Conservation (phyloP, 2,888 invertebrate genomes). For the Lepidocyrtinus sp. region DNA sequence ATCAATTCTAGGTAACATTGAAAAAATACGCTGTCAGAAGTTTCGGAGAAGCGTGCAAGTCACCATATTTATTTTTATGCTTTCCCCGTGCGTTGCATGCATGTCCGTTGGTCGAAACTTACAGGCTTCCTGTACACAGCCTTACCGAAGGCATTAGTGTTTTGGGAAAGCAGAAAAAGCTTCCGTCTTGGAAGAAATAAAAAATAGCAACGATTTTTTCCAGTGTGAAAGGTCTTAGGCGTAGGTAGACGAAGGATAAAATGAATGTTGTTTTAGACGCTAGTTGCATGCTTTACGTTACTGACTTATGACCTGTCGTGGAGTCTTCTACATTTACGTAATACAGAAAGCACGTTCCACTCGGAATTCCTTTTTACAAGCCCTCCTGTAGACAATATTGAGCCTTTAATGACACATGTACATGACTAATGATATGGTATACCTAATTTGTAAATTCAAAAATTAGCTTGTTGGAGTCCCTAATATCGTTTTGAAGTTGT, state of each 20-base stretch:
- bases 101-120: constrained; percentile 19
- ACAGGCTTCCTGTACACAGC: constrained; percentile 29
- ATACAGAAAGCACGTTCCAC: not conserved
- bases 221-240: not conserved
- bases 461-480: not conserved
- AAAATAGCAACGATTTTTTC: not conserved
- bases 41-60: not conserved
- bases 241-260: not conserved
- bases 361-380: not conserved
- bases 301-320: constrained; percentile 39
- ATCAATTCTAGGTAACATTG: constrained; percentile 31
- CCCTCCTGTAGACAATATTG: not conserved
- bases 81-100: not conserved
- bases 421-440: not conserved
- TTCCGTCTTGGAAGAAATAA: constrained; percentile 20
- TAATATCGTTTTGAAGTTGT: too few species aligned
- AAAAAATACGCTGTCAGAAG: not conserved
- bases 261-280: not conserved
- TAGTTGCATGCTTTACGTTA: not conserved
- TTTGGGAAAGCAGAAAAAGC: constrained; percentile 20
- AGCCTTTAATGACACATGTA: not conserved
- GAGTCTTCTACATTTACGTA: constrained; percentile 13
- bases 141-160: constrained; percentile 27
- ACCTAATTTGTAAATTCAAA: not conserved
- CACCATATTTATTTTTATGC: not conserved